These are phyloP conservation scores for Rhopilema esculentum DNA, from an alignment of 30 jellyfish, hydroid and myxozoan species.

Conservation along the genomic window DNA sequence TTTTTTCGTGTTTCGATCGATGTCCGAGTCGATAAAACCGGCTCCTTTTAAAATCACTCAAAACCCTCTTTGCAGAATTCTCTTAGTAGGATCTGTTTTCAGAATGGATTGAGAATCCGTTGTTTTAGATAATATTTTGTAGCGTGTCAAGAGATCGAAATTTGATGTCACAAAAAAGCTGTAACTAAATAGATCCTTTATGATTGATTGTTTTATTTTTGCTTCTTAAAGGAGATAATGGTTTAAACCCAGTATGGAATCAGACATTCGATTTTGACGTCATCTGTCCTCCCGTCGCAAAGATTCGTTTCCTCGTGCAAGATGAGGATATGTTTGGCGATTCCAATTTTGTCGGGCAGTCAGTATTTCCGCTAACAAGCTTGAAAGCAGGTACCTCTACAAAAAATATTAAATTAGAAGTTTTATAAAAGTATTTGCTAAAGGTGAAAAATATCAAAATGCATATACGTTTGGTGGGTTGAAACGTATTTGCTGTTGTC, in stretches of 20 bases:
- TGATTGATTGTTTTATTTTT: no score
- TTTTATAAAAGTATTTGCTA: neutral
- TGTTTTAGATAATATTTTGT: no score
- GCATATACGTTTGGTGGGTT: neutral
- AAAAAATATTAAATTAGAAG: neutral
- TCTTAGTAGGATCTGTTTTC: no score
- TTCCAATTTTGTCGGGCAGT: slow-evolving; percentile 96
- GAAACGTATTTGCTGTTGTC: neutral
- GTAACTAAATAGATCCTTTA: no score
- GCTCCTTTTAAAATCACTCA: no score
- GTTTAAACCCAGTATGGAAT: slow-evolving; percentile 96
- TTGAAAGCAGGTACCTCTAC: slow-evolving; percentile 70
- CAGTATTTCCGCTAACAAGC: slow-evolving; percentile 90
- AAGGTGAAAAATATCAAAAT: neutral
- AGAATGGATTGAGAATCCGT: no score
- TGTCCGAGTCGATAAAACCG: no score
- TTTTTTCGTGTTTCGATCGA: no score
- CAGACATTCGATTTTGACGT: slow-evolving; percentile 93
- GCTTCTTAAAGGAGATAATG: slow-evolving; percentile 95
- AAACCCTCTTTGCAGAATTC: no score
- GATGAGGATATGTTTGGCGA: slow-evolving; percentile 99
- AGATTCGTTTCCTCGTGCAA: slow-evolving; percentile 83
- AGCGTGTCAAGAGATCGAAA: no score
- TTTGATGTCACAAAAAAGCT: no score
- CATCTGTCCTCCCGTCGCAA: slow-evolving; percentile 93